Evolutionary conservation across 2,797 vertebrate genomes (phyloP), one percentile per base, ranked within the genome.

Genomic region (Adelosebastes latens): DNA sequence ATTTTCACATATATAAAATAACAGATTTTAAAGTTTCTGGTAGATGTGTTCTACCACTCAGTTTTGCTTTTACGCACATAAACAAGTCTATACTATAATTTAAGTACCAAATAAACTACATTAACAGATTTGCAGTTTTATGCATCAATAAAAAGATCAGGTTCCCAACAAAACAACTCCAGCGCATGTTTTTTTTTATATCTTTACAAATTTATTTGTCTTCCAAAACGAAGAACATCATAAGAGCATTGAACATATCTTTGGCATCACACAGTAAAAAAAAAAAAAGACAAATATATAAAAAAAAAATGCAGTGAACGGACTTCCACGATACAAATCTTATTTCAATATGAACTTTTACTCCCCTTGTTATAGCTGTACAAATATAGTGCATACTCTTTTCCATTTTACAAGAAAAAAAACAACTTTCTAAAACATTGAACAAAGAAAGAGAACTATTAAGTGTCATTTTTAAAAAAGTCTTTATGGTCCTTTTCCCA

Each of bases 281-380:
- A 39, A 39, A 95, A 96, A 96, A 96, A 92, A 91, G 88, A 95
- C 89, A 96, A 97, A 97, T 97, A 96, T 91, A 96, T 80, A n/a
- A 39, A 39, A 39, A 91, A 90, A 91, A 97, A 97, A 97, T 95
- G 97, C 97, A 97, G 96, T 96, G 95, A 95, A 95, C 94, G 90
- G 92, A 95, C 96, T 97, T 97, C 94, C 96, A 96, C 97, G 93
- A 96, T 97, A 98, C 97, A 97, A 97, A 97, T 97, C 95, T 96
- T 96, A 96, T 98, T 98, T 97, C 97, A 98, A 98, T 98, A 98
- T 98, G 97, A 99, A 99, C 97, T 96, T 96, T 97, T 90, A 96
- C 96, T 97, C 95, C 95, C 93, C 95, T 93, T 93, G 95, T 93
- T 92, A 39, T 39, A 92, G 95, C 96, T 97, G 93, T 97, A 97